Percentiles rank a stretch among this genome's conserved stretches.
Conservation (phyloP, 2,888 invertebrate genomes). For the Agrilus biguttatus region DNA sequence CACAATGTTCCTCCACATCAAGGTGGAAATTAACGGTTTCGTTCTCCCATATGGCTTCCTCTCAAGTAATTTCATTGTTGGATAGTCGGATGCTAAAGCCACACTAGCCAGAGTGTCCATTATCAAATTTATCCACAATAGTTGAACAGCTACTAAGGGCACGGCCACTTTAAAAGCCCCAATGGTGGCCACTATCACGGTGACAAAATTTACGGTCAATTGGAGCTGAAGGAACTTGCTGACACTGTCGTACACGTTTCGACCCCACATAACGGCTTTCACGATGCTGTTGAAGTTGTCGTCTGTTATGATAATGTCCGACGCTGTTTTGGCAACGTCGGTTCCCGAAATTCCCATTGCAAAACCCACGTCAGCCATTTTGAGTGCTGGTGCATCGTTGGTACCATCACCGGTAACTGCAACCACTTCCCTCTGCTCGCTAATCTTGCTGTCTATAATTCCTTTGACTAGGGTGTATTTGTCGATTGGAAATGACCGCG, state of each 20-base stretch:
- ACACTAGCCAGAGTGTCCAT: constrained; percentile 98
- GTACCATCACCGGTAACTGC: constrained; percentile 98
- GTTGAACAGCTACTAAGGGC: constrained; percentile 97
- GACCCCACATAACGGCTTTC: constrained; percentile 99
- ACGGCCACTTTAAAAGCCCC: constrained; percentile 98
- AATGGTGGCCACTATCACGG: constrained; percentile 96
- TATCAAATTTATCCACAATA: constrained; percentile 98
- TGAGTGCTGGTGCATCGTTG: constrained; percentile 94
- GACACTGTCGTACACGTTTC: constrained; percentile 98
- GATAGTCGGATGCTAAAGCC: constrained; percentile 93
- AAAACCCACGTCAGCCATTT: constrained; percentile 97
- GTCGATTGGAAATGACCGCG: constrained; percentile 94
- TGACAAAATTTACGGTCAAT: constrained; percentile 96
- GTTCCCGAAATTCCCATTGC: constrained; percentile 99
- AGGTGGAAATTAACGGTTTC: constrained; percentile 92
- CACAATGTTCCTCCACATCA: constrained; percentile 99
- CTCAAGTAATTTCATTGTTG: constrained; percentile 80
- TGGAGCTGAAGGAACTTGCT: constrained; percentile 99
- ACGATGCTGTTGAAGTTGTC: constrained; percentile 99
- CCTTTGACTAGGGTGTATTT: constrained; percentile 97
- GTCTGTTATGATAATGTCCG: constrained; percentile 97
- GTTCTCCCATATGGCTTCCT: constrained; percentile 96
- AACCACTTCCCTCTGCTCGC: constrained; percentile 87
- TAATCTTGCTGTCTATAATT: constrained; percentile 90
- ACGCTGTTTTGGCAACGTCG: constrained; percentile 99